phyloP scores from a whole-genome alignment of 1,140 invertebrate genomes.

The Trigoniulus corallinus region DNA sequence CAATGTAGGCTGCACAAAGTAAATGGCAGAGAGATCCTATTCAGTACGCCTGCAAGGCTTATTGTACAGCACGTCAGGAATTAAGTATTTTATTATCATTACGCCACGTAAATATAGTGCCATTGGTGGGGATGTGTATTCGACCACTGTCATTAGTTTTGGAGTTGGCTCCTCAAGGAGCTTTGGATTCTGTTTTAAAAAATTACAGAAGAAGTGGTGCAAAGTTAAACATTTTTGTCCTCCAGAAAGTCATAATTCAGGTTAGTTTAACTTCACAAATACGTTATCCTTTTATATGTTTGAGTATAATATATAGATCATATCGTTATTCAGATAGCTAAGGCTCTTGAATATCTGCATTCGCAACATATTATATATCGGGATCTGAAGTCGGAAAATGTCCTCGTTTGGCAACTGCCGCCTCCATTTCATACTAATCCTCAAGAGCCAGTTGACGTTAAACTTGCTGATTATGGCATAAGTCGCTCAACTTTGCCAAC shows the following conservation, averaged over 20 bases:
- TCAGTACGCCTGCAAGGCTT: slow-evolving; percentile 83
- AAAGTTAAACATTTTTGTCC: slow-evolving; percentile 53
- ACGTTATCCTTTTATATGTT: no score
- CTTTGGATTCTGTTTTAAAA: slow-evolving; percentile 61
- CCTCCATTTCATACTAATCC: slow-evolving; percentile 38
- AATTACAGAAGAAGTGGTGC: slow-evolving; percentile 68
- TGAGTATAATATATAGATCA: no score
- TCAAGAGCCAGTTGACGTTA: slow-evolving; percentile 56
- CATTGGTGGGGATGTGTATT: slow-evolving; percentile 70
- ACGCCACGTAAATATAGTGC: slow-evolving; percentile 78
- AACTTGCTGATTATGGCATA: slow-evolving; percentile 92
- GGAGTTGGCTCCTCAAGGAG: slow-evolving; percentile 77
- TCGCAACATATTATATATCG: slow-evolving; percentile 84
- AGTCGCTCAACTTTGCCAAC: slow-evolving; percentile 71
- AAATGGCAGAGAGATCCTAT: slow-evolving; percentile 83
- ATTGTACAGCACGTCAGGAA: slow-evolving; percentile 87
- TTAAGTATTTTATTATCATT: slow-evolving; percentile 71
- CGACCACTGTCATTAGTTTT: slow-evolving; percentile 80
- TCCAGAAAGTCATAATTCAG: slow-evolving; percentile 75
- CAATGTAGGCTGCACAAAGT: slow-evolving; percentile 47
- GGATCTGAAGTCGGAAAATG: slow-evolving; percentile 96
- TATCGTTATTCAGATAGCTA: slow-evolving; percentile 44
- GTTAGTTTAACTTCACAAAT: slow-evolving; percentile 27
- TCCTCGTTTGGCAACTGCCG: slow-evolving; percentile 89
- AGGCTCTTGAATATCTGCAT: slow-evolving; percentile 92